A percentile compares a stretch with the other conserved stretches of the same genome.
Evolutionary conservation across 2,888 invertebrate genomes (phyloP).

Genomic region (Tricholauxania praeusta): DNA sequence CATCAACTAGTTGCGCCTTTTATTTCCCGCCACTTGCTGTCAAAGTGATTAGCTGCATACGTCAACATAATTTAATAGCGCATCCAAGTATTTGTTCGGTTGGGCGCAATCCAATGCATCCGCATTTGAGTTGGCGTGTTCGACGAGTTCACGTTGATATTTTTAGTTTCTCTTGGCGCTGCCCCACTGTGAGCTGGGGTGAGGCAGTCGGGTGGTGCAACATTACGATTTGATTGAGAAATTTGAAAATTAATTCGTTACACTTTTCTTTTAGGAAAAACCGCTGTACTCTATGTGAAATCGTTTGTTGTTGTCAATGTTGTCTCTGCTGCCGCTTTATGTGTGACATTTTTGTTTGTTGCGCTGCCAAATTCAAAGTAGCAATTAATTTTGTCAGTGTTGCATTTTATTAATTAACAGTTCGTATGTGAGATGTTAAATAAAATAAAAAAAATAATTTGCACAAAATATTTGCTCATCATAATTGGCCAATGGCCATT

Average conservation of each 20-base stretch:
- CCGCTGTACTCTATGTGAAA: conserved; percentile 15
- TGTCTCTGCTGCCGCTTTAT: not conserved
- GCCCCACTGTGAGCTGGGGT: conserved; percentile 1
- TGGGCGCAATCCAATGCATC: not conserved
- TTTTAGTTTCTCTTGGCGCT: not conserved
- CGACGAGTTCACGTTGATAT: not conserved
- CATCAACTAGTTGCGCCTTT: not conserved
- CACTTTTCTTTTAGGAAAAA: conserved; percentile 25
- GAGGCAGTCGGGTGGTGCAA: not conserved
- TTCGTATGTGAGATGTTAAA: not conserved
- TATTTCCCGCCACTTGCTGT: conserved; percentile 20
- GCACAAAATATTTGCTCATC: not conserved
- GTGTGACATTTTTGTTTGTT: conserved; percentile 64
- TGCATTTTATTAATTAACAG: conserved; percentile 37
- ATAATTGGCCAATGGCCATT: not conserved
- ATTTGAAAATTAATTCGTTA: conserved; percentile 47
- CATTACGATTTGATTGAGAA: conserved; percentile 42
- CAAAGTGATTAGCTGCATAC: conserved; percentile 45
- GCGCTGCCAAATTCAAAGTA: conserved; percentile 62
- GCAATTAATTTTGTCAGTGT: conserved; percentile 60
- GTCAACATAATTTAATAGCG: conserved; percentile 44
- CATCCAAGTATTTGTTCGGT: conserved; percentile 30
- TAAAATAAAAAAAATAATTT: not conserved
- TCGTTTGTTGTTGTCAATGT: conserved; percentile 33
- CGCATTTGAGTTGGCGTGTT: not conserved